Evolutionary conservation across 2,888 invertebrate species (phyloP), one percentile per base, ranked within the genome.

Genomic region (Drosophila yooni): DNA sequence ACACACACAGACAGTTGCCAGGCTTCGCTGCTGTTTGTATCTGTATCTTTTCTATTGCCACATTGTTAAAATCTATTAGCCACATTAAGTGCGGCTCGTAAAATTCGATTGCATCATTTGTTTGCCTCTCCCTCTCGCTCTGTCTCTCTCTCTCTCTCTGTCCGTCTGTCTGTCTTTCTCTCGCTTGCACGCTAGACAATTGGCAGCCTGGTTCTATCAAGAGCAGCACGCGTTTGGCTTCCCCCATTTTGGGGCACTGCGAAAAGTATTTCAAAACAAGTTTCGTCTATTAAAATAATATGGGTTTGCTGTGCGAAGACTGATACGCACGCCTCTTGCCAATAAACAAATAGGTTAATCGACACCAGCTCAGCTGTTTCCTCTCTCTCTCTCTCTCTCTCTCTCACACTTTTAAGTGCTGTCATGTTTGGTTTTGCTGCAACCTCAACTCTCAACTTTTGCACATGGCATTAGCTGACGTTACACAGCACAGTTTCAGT

Each of bases 71-170:
- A 87, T 87, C 87, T 87, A 87, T 87, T 87, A 90, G 87, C 87
- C 87, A 89, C 87, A 87, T 87, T 87, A 90, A 90, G 87, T 90
- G 87, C 76, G 89, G 91, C 90, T 90, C 87, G 89, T 87, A 87
- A 87, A 87, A 87, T 90, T 87, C 87, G 89, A 87, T 87, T 90
- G 90, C 87, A 87, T 87, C 87, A 87, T 87, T 87, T 87, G 87
- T 87, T 90, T 89, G 76, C 81, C 81, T n/a, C 29, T 51, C 51
- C 29, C n/a, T n/a, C 18, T 51, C 27, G 13, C 38, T 18, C 15
- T 52, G 7, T 18, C 18, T 18, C 36, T 13, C 6, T 21, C n/a
- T 40, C 5, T n/a, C 2, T 40, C 13, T 38, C n/a, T n/a, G 6
- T 36, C 36, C 7, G 36, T n/a, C 2, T n/a, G 13, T 13, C 46